A percentile compares a stretch with the other conserved stretches of the same genome.
These are phyloP conservation scores for Squalus acanthias DNA, from an alignment of 2,797 vertebrate genomes.

Conservation along the genomic window DNA sequence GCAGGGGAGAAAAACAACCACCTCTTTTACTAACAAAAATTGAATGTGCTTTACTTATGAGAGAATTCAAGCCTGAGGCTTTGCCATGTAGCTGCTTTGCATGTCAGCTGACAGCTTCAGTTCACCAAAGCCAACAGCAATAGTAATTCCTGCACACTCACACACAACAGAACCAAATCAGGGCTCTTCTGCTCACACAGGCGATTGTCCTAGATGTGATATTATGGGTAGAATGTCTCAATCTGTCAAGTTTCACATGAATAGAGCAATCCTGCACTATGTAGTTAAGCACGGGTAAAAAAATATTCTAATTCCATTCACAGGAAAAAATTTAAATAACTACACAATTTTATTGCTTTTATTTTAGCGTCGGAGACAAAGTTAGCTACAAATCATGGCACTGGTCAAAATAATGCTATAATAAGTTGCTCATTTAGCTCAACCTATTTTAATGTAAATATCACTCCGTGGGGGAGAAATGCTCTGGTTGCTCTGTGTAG, in stretches of 20 bases:
- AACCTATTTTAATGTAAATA: constrained; percentile 27
- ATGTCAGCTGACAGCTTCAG: constrained; percentile 20
- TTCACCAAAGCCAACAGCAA: constrained; percentile 26
- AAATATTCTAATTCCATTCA: background rate
- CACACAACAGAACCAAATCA: constrained; percentile 12
- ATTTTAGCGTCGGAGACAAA: background rate
- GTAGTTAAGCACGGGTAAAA: background rate
- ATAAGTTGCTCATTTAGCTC: background rate
- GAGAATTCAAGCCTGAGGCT: constrained; percentile 23
- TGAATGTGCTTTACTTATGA: background rate
- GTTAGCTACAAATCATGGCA: background rate
- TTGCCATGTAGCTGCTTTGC: constrained; percentile 22
- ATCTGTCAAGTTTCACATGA: constrained; percentile 30
- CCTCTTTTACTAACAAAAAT: background rate
- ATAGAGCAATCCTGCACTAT: background rate
- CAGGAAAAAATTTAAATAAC: background rate
- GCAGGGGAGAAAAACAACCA: background rate
- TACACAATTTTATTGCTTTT: background rate
- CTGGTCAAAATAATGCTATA: background rate
- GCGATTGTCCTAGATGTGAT: constrained; percentile 17
- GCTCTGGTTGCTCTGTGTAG: background rate
- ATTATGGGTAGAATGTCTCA: constrained; percentile 6
- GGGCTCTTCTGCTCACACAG: background rate
- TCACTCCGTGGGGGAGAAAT: background rate
- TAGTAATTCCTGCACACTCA: constrained; percentile 6